Conservation (phyloP, 2,888 invertebrate genomes). For the Drosophila parthenogenetica region DNA sequence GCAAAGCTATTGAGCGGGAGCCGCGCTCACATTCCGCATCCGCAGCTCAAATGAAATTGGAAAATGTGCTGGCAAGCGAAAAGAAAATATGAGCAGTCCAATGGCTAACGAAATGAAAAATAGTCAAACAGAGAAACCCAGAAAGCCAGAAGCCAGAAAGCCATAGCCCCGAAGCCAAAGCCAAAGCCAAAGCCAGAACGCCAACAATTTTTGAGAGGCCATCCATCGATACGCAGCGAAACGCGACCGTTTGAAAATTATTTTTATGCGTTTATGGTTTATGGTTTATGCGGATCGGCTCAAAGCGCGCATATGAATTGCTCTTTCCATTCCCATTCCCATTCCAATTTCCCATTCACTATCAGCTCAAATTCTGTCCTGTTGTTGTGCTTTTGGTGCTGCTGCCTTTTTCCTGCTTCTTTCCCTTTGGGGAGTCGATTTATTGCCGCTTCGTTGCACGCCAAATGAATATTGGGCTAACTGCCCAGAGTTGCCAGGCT, state of each 20-base stretch:
- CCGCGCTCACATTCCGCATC: slow-evolving; percentile 73
- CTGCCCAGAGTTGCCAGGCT: slow-evolving; percentile 11
- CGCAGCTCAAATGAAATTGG: slow-evolving; percentile 78
- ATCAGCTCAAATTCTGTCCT: background rate
- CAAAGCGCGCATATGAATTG: slow-evolving; percentile 62
- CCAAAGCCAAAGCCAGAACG: slow-evolving; percentile 42
- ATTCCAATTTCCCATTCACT: background rate
- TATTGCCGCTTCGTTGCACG: slow-evolving; percentile 74
- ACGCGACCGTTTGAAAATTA: slow-evolving; percentile 65
- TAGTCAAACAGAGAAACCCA: slow-evolving; percentile 66
- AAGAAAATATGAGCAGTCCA: slow-evolving; percentile 71
- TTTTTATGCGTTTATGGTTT: slow-evolving; percentile 75
- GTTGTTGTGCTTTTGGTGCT: background rate
- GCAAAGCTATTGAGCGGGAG: slow-evolving; percentile 18
- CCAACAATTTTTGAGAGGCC: slow-evolving; percentile 73
- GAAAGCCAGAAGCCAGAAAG: slow-evolving; percentile 32
- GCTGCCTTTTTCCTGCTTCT: background rate
- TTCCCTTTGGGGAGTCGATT: slow-evolving; percentile 51
- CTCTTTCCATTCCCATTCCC: slow-evolving; percentile 1
- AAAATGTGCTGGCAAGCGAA: slow-evolving; percentile 77
- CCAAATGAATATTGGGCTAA: slow-evolving; percentile 72
- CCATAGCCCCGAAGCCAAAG: slow-evolving; percentile 27
- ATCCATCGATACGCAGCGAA: slow-evolving; percentile 67
- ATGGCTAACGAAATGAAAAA: slow-evolving; percentile 72
- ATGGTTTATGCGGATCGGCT: slow-evolving; percentile 53